Evolutionary conservation across 2,113 vertebrate genomes (phyloP), one percentile per base, ranked within the genome.

Genomic region (Trematocara zebra): DNA sequence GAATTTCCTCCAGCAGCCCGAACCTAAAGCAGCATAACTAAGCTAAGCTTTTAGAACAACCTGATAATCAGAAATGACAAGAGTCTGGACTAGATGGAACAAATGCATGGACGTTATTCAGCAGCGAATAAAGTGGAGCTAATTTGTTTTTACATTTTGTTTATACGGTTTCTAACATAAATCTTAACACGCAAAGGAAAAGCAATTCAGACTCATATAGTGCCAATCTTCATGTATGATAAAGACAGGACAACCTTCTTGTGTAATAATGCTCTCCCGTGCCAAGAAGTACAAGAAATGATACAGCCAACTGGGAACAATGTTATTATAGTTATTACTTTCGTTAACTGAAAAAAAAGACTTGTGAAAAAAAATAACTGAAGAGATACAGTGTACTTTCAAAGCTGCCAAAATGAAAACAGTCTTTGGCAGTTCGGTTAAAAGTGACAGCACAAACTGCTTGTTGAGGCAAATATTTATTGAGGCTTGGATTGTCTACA

Each of bases 201-300:
- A 26, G 11, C n/a, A 72, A 8, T 26, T 72, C 67, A 44, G 67
- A 72, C 67, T 26, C 37, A 10, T 44, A 26, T 10, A 72, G 14
- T 44, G 1, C 18, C 18, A 67, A 8, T 67, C 18, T 67, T 40
- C 2, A 40, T 67, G 61, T 35, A 11, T 35, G 17, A 61, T 35
- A 35, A 61, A n/a, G 2, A 61, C 31, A 64, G 6, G 31, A 35
- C 31, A 35, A 64, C 31, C 31, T 35, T 35, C 59, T 64, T 35
- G 9, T n/a, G 59, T 64, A 64, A 64, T 35, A 64, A 64, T n/a
- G 31, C 31, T 35, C 17, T 35, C 31, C 31, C 1, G 2, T 64
- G 59, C 59, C 59, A 64, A 64, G 59, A 64, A 64, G 59, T 35
- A 64, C 31, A 64, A 64, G 31, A 64, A 35, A 64, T 5, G 31